Percentiles rank a stretch among this genome's conserved stretches.
Conservation (phyloP, 2,113 vertebrate species). For the Engraulis encrasicolus region DNA sequence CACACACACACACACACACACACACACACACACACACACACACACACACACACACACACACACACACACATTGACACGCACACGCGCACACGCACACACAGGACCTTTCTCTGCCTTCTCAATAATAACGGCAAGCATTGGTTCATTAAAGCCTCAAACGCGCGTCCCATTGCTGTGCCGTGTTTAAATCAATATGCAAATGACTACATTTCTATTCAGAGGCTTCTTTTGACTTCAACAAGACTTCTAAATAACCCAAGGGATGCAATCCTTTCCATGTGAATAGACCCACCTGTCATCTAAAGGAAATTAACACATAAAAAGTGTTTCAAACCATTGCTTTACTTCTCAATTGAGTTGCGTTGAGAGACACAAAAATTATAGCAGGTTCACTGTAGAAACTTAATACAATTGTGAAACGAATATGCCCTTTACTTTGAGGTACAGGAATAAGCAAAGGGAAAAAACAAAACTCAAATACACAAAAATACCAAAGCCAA, state of each 20-base stretch:
- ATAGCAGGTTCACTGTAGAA: conserved; percentile 44
- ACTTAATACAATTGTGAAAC: conserved; percentile 46
- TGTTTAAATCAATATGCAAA: conserved; percentile 79
- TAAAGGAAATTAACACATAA: conserved; percentile 58
- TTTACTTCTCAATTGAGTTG: background rate
- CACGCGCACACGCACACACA: too few relatives aligned
- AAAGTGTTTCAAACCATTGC: conserved; percentile 51
- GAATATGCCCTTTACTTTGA: background rate
- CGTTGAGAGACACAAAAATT: conserved; percentile 21
- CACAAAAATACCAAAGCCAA: conserved; percentile 1
- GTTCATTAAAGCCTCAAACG: conserved; percentile 62
- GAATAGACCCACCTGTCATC: conserved; percentile 69
- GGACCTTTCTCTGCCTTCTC: conserved; percentile 33
- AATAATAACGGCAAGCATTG: conserved; percentile 58
- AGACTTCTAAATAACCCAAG: conserved; percentile 71
- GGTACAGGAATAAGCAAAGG: conserved; percentile 36
- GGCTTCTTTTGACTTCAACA: conserved; percentile 61
- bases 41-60: too few relatives aligned
- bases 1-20: too few relatives aligned
- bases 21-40: too few relatives aligned
- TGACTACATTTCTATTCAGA: conserved; percentile 68
- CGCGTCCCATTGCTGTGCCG: conserved; percentile 55
- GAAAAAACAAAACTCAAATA: conserved; percentile 27
- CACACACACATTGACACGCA: too few relatives aligned
- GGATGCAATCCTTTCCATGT: conserved; percentile 50